Evolutionary conservation across 2,888 invertebrate species (phyloP), one percentile per base, ranked within the genome.

Genomic region (Eudasyphora cyanicolor): DNA sequence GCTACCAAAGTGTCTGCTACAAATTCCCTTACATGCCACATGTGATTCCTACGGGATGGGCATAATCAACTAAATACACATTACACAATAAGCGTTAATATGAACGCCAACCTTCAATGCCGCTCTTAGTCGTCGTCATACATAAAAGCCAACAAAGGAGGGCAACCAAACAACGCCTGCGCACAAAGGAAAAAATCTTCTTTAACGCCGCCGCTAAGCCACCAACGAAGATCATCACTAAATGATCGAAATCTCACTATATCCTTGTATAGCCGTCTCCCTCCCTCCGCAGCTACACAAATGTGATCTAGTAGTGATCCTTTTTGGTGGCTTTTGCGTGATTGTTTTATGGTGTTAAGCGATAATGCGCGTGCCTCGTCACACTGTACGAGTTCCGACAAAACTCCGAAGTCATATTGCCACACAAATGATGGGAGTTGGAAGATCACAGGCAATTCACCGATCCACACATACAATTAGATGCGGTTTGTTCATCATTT

Each of bases 141-240:
- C 12, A 12, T 38, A 76, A 51, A 19, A 21, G 38, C 42, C 60
- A 67, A 82, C 82, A 79, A 82, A 75, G 71, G 29, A 29, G 29
- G 75, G 27, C 3, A 83, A 83, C 80, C 76, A 80, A 75, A n/a
- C n/a, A n/a, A 84, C 84, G 84, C 84, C 84, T 84, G 84, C 81
- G 81, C 84, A 84, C 76, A 64, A 32, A 19, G 17, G 64, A 24
- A 64, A 57, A 64, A 35, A 21, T 83, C 76, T 78, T 81, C 49
- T 62, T 81, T 73, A 81, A 84, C 78, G 81, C 81, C 76, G 81
- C 21, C 67, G 35, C 35, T 73, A 49, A 81, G 73, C 81, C 81
- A 81, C 81, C 83, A 81, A 84, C 76, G 81, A 79, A 42, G 76
- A 80, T 60, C 49, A 57, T 12, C 10, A 6, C 17, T 32, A 14